Base-by-base conservation (phyloP, 2,113 vertebrate genomes). In the Clupea harengus region DNA sequence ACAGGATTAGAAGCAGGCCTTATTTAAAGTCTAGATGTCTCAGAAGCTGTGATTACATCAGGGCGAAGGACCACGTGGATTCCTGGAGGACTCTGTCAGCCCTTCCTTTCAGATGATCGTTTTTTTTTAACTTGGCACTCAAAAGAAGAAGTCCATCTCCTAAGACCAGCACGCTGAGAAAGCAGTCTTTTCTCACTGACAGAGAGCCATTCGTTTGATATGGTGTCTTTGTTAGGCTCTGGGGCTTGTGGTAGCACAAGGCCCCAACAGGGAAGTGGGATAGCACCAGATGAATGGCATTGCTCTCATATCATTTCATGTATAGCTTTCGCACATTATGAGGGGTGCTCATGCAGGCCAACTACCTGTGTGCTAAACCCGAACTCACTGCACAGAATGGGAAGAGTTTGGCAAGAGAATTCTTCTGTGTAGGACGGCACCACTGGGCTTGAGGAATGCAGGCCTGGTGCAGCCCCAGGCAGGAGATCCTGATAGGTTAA, bases 391-490 rank as follows among this genome's bases (percentile, higher is more conserved):
- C 32, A 25, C 10, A 64, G 4, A 45, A 81, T 57, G 67, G 17
- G 52, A 45, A 45, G 20, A 72, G 52, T 72, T 32, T 84, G 46
- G 15, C 45, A 10, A 81, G 3, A 82, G 80, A 86, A 86, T 86
- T 57, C 50, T 45, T 75, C 86, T 28, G 2, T 88, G 78, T 32
- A 57, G 50, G 81, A 72, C 72, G 13, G 81, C 84, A 83, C n/a
- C 81, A 84, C 72, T 86, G 46, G 49, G 47, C 83, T 86, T 83
- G 46, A 45, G 72, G 82, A 90, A 89, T 88, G 84, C 85, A 45
- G 87, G 84, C 86, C 28, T 82, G 83, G 60, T 32, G 44, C 44
- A 46, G 84, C 72, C 83, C 60, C n/a, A 80, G 52, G 39, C 78
- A 6, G 84, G 72, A 52, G 57, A 13, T 83, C 82, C 82, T 72